Base-by-base conservation (phyloP, 23 tunicate genomes). In the Aplidium turbinatum region DNA sequence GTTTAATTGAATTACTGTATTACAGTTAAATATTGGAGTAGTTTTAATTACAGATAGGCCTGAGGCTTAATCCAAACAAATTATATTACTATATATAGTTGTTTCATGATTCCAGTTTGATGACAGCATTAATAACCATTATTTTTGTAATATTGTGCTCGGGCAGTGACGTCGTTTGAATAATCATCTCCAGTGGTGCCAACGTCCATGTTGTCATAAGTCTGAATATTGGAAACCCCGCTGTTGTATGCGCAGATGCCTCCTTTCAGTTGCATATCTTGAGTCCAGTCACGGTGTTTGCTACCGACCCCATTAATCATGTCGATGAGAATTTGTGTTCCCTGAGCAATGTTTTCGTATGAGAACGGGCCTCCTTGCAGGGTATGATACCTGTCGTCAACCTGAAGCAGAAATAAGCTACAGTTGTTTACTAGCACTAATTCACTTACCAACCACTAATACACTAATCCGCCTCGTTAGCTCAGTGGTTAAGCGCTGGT, bases 171-270 rank as follows among this genome's bases (percentile, higher is more conserved):
- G 35, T 87, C 94, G 47, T 80, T 87, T 35, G 77, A 68, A 48
- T 87, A 87, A 39, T 87, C 94, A 29, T 79, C 57, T 9, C 94
- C 94, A 13, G 94, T 87, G 13, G 94, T 87, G 0, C 94, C 94
- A 9, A 64, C 78, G 62, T 87, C 94, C 94, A 87, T 87, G 77
- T 73, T 87, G 23, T 72, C 87, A 38, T 92, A 92, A n/a, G 79
- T 72, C 32, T 79, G 69, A 35, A 92, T 92, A 66, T 85, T 85
- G 33, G 70, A 70, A 13, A 87, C 90, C 9, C 98, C 98, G 54
- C 83, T 86, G 79, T 92, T 92, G 81, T 92, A 92, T 38, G 92
- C 98, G 50, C 87, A 77, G 30, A 92, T 85, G 31, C 98, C 98
- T 2, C 98, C 98, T 67, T 92, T 92, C 23, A 75, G 38, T 2